Evolutionary conservation across 2,113 vertebrate species (phyloP).

Genomic region (Felis catus): F.catus_Fca126_mat1.0 CM031411.1:63368501-63369000

Average conservation of each 20-base stretch:
- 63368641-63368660: neutral
- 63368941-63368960: slow-evolving; percentile 1
- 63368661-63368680: neutral
- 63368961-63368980: neutral
- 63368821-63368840: neutral
- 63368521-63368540: too few relatives aligned
- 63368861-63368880: neutral
- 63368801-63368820: neutral
- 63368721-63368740: too few relatives aligned
- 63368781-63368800: neutral
- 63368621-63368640: neutral
- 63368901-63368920: neutral
- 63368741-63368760: too few relatives aligned
- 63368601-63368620: neutral
- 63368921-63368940: neutral
- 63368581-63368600: neutral
- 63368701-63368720: too few relatives aligned
- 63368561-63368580: neutral
- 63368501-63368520: too few relatives aligned
- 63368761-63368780: too few relatives aligned
- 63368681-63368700: neutral
- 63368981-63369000: slow-evolving; percentile 27
- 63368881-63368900: neutral
- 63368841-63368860: neutral
- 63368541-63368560: too few relatives aligned